Conservation (phyloP, 2,113 vertebrate genomes). For the Ctenomys sociabilis region DNA sequence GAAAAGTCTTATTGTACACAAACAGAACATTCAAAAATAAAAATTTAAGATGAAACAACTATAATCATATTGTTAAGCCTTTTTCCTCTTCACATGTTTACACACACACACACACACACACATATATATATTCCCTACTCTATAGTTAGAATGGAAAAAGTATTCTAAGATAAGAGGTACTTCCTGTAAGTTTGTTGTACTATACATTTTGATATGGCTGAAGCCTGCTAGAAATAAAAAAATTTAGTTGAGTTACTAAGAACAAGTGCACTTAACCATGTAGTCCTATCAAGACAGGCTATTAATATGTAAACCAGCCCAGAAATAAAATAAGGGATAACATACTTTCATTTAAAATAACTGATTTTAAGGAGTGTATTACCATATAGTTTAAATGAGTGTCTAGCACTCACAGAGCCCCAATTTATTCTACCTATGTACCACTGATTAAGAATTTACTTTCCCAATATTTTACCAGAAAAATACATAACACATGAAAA, state of each 20-base stretch:
- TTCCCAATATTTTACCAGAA: conserved; percentile 53
- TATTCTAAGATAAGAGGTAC: conserved; percentile 9
- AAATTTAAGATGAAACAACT: conserved; percentile 9
- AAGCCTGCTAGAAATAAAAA: conserved; percentile 51
- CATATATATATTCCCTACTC: neutral
- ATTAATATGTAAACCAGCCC: conserved; percentile 64
- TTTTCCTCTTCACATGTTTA: neutral
- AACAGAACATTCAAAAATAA: conserved; percentile 38
- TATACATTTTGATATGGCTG: conserved; percentile 12
- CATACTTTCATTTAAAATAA: conserved; percentile 53
- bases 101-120: too few relatives aligned
- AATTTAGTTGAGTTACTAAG: conserved; percentile 49
- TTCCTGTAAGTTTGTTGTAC: conserved; percentile 33
- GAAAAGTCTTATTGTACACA: neutral
- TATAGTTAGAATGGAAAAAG: neutral
- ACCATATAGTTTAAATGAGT: conserved; percentile 54
- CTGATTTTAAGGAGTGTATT: conserved; percentile 21
- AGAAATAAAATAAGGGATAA: conserved; percentile 60
- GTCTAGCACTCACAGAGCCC: conserved; percentile 23
- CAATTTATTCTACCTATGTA: conserved; percentile 33
- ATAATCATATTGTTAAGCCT: neutral
- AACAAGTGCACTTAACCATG: conserved; percentile 59
- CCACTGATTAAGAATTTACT: conserved; percentile 43
- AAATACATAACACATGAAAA: conserved; percentile 19
- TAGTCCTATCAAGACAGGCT: neutral